These are phyloP conservation scores for Ictidomys tridecemlineatus DNA, from an alignment of 2,113 vertebrate species.

Conservation along the genomic window DNA sequence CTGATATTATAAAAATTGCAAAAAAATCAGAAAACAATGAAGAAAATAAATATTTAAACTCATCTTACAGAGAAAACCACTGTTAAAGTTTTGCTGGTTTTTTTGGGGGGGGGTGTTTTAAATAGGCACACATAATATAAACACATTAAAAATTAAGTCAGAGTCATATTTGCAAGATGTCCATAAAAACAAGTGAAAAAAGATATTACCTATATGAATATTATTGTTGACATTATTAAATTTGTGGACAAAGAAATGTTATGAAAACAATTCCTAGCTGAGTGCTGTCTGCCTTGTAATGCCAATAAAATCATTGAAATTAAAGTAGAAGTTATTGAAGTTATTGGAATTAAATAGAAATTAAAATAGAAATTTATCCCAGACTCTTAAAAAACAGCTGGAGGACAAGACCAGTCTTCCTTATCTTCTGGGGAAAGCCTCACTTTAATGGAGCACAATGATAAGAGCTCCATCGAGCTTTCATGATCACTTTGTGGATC, in stretches of 20 bases:
- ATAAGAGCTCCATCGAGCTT: neutral
- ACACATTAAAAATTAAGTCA: conserved; percentile 32
- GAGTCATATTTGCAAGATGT: neutral
- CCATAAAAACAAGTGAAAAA: conserved; percentile 46
- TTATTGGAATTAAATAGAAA: too few relatives aligned
- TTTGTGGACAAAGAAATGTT: neutral
- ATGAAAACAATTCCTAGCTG: neutral
- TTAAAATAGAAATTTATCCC: conserved; percentile 3
- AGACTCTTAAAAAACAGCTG: neutral
- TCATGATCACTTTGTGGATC: neutral
- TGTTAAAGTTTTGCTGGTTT: conserved; percentile 46
- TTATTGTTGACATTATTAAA: neutral
- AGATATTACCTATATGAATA: neutral
- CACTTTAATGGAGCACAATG: rapidly evolving
- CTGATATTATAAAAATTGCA: neutral
- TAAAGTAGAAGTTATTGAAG: too few relatives aligned
- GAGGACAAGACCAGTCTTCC: neutral
- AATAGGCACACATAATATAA: neutral
- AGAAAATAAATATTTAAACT: neutral
- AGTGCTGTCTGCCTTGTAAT: neutral
- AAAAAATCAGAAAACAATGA: conserved; percentile 30
- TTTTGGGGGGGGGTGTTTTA: neutral
- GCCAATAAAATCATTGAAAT: conserved; percentile 48
- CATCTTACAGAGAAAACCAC: neutral
- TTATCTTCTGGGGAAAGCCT: conserved; percentile 9